These are phyloP conservation scores for Notothenia rossii DNA, from an alignment of 2,113 vertebrate species.

Conservation along the genomic window DNA sequence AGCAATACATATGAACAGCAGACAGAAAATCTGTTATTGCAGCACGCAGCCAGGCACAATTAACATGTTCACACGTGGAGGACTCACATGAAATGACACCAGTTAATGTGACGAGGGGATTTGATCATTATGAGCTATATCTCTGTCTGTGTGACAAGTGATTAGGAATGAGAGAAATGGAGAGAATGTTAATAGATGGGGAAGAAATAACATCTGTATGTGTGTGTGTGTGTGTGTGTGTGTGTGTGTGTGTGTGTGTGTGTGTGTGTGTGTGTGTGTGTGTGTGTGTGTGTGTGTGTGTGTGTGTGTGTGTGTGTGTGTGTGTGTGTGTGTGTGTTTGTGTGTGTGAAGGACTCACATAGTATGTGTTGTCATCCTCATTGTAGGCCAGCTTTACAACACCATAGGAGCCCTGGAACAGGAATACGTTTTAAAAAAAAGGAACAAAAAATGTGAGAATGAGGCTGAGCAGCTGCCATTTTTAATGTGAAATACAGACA, in stretches of 20 bases:
- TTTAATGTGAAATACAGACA: constrained; percentile 10
- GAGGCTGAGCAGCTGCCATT: constrained; percentile 44
- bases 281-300: not conserved
- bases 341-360: constrained; percentile 87
- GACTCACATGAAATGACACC: constrained; percentile 29
- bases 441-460: constrained; percentile 17
- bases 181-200: not conserved
- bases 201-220: constrained; percentile 18
- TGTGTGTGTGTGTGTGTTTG: not conserved
- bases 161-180: constrained; percentile 9
- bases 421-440: constrained; percentile 21
- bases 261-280: not conserved
- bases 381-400: constrained; percentile 99
- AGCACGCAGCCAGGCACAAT: constrained; percentile 20
- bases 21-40: constrained; percentile 42
- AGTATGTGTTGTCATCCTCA: constrained; percentile 97
- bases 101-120: constrained; percentile 8
- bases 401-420: constrained; percentile 93
- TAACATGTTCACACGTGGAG: constrained; percentile 22
- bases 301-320: not conserved
- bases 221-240: not conserved
- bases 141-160: not conserved
- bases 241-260: not conserved
- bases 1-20: constrained; percentile 25
- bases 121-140: constrained; percentile 1